These are phyloP conservation scores for Mirounga angustirostris DNA, from an alignment of 2,113 vertebrate genomes.

Conservation along the genomic window DNA sequence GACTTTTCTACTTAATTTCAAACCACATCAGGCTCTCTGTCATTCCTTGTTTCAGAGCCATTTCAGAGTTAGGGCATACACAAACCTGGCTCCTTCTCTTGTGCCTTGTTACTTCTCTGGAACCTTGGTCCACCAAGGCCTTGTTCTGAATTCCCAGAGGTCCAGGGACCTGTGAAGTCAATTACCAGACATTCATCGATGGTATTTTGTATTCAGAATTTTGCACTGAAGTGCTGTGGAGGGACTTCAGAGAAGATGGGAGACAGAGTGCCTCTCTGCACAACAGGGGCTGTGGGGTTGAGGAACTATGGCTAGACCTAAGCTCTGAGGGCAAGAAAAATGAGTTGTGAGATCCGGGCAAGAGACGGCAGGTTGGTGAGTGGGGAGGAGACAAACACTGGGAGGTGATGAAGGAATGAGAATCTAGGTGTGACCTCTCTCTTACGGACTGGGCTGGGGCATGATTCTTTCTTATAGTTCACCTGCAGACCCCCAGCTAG, in stretches of 20 bases:
- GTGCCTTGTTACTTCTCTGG: neutral
- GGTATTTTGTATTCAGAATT: conserved; percentile 29
- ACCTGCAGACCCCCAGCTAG: conserved; percentile 62
- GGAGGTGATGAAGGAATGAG: neutral
- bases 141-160: neutral
- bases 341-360: conserved; percentile 2
- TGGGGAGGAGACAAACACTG: neutral
- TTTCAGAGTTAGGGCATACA: neutral
- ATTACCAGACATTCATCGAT: neutral
- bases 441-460: neutral
- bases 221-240: neutral
- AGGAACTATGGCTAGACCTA: neutral
- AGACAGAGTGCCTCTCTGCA: neutral
- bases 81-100: neutral
- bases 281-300: neutral
- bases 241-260: neutral
- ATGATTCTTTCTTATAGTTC: conserved; percentile 70
- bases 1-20: conserved; percentile 24
- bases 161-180: neutral
- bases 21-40: neutral
- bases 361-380: neutral
- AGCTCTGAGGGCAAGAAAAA: neutral
- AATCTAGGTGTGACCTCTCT: neutral
- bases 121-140: neutral
- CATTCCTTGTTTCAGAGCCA: neutral